phyloP scores from a whole-genome alignment of 2,888 invertebrate species.

The Cephonodes hylas region DNA sequence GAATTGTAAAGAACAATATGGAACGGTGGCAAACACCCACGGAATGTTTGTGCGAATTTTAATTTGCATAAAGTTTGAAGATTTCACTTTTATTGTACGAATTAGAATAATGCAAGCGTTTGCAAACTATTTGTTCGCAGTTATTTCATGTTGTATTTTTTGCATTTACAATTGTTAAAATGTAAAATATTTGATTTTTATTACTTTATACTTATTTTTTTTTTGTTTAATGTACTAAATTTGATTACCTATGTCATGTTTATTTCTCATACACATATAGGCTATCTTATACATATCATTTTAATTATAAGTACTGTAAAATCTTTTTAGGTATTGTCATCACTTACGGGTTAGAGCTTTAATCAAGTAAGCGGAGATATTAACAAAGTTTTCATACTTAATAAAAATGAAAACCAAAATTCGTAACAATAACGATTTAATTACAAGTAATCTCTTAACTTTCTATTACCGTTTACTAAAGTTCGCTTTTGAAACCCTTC shows the following conservation, averaged over 20 bases:
- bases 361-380: too few species aligned
- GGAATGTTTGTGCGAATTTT: slow-evolving; percentile 52
- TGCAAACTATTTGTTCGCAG: slow-evolving; percentile 37
- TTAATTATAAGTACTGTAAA: too few species aligned
- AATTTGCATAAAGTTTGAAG: slow-evolving; percentile 62
- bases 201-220: too few species aligned
- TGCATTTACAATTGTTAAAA: not conserved
- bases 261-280: too few species aligned
- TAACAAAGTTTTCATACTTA: too few species aligned
- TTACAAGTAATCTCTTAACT: not conserved
- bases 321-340: too few species aligned
- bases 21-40: slow-evolving; percentile 41
- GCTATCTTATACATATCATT: too few species aligned
- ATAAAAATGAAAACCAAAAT: too few species aligned
- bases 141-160: slow-evolving; percentile 14
- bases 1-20: slow-evolving; percentile 30
- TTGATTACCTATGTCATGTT: too few species aligned
- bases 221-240: too few species aligned
- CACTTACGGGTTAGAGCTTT: too few species aligned
- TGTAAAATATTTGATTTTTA: not conserved
- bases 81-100: slow-evolving; percentile 73
- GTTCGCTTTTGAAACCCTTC: not conserved
- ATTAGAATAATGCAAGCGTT: slow-evolving; percentile 49
- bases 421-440: too few species aligned
- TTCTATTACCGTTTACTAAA: not conserved